Percentiles rank a stretch among this genome's conserved stretches.
phyloP scores from a whole-genome alignment of 2,797 vertebrate genomes.

The Catostomus latipinnis region DNA sequence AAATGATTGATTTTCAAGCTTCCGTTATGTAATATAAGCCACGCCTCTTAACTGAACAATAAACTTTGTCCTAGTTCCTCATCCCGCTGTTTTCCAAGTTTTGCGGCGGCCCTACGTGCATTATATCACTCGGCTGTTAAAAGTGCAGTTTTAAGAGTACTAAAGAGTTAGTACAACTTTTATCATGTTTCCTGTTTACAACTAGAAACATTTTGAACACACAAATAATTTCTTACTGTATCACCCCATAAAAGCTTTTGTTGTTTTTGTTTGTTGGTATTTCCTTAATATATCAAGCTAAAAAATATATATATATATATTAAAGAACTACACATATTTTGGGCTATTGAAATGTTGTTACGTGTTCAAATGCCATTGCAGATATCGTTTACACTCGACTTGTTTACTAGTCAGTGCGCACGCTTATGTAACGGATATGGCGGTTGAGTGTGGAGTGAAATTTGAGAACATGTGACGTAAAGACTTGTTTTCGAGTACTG shows the following conservation, averaged over 20 bases:
- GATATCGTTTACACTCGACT: background rate
- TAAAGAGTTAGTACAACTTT: background rate
- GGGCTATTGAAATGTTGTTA: background rate
- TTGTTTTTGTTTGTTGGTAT: too few relatives aligned
- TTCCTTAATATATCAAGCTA: background rate
- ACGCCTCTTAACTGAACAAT: conserved; percentile 6
- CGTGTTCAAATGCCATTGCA: background rate
- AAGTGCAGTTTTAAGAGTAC: too few relatives aligned
- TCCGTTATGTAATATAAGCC: conserved; percentile 4
- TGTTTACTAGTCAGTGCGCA: conserved; percentile 15
- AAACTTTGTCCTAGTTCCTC: conserved; percentile 58
- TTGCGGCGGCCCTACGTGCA: background rate
- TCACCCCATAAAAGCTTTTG: too few relatives aligned
- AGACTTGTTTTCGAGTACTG: conserved; percentile 15
- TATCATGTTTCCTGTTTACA: background rate
- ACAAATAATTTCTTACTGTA: too few relatives aligned
- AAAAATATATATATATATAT: too few relatives aligned
- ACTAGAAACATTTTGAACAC: background rate
- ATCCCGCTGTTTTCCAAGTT: background rate
- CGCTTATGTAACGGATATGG: background rate
- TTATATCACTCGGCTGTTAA: background rate
- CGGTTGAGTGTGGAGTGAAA: background rate
- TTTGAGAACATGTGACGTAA: conserved; percentile 8
- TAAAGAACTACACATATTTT: too few relatives aligned
- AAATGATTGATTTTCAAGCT: background rate